These are phyloP conservation scores for Poecilus cupreus DNA, from an alignment of 2,888 invertebrate genomes.

Conservation along the genomic window DNA sequence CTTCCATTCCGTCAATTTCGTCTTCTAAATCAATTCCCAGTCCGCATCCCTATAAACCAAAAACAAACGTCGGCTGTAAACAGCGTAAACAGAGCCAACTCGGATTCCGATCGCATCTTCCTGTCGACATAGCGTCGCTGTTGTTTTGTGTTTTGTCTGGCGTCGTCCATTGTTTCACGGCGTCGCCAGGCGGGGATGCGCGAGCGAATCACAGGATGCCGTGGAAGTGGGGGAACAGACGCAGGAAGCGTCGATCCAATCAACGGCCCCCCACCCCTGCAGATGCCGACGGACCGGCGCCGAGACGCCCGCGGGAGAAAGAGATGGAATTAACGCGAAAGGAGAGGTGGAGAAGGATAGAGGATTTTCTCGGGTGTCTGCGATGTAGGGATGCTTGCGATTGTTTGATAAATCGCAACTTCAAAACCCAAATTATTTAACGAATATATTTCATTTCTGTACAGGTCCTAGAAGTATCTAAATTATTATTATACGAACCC, in stretches of 20 bases:
- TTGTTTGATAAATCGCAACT: no score
- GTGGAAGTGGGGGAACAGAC: conserved; percentile 64
- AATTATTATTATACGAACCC: no score
- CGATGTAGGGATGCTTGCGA: no score
- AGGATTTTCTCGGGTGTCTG: not conserved
- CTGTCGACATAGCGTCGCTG: no score
- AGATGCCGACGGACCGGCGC: conserved; percentile 32
- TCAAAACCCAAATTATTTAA: no score
- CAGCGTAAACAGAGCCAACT: no score
- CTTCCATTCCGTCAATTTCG: not conserved
- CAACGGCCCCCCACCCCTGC: conserved; percentile 18
- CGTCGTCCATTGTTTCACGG: conserved; percentile 36
- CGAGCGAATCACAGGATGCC: conserved; percentile 67
- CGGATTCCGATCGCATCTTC: not conserved
- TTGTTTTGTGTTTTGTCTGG: conserved; percentile 11
- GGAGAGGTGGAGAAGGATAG: not conserved
- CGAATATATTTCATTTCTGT: no score
- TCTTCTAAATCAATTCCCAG: not conserved
- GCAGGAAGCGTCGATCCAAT: conserved; percentile 59
- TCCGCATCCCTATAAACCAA: not conserved
- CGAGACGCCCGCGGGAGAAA: not conserved
- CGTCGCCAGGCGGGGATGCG: conserved; percentile 42
- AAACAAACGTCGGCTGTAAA: no score
- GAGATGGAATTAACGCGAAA: not conserved
- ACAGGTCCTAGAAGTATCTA: no score